Base-by-base conservation (phyloP, 2,797 vertebrate genomes). In the Falco peregrinus region DNA sequence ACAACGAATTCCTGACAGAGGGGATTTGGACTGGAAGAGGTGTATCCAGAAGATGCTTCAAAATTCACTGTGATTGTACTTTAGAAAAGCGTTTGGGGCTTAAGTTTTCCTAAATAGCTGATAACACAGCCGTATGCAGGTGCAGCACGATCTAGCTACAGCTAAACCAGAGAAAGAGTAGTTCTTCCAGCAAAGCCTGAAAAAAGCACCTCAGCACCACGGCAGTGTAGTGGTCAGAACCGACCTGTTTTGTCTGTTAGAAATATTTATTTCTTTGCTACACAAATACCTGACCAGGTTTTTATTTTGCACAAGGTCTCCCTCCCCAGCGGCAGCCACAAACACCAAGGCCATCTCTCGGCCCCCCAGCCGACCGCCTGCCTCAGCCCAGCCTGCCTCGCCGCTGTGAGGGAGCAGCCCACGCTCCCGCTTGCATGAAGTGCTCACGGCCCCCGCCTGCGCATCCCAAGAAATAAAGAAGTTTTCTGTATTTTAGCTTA, bases 381-480 rank as follows among this genome's bases (percentile, higher is more conserved):
- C 54, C 56, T 22, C 41, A 26, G 39, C 6, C 31, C 1, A 0
- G 43, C 48, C 73, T 48, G 37, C 14, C 1, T 20, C 28, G 6
- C 63, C 22, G 13, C 28, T 50, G 37, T 10, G 54, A 67, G 28
- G 31, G 26, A 57, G 13, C 33, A 51, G 25, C 43, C 21, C 1
- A 0, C 37, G 15, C 60, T 45, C 0, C 0, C 9, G 35, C 68
- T 43, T 4, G 16, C 4, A 1, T 24, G 14, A 5, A 5, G 15
- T 2, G 9, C 12, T 77, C 5, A 77, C 59, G 12, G 20, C 2
- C 0, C 39, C 33, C 25, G 19, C 35, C 45, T 6, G 16, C 1
- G 1, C 61, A 35, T 7, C n/a, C 59, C 1, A 3, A 33, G 22
- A 67, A 61, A 22, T 20, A 45, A 35, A n/a, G 8, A 24, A 9